Percentiles rank a stretch among this genome's conserved stretches.
Conservation (phyloP, 1,140 invertebrate genomes). For the Temnothorax curvispinosus region DNA sequence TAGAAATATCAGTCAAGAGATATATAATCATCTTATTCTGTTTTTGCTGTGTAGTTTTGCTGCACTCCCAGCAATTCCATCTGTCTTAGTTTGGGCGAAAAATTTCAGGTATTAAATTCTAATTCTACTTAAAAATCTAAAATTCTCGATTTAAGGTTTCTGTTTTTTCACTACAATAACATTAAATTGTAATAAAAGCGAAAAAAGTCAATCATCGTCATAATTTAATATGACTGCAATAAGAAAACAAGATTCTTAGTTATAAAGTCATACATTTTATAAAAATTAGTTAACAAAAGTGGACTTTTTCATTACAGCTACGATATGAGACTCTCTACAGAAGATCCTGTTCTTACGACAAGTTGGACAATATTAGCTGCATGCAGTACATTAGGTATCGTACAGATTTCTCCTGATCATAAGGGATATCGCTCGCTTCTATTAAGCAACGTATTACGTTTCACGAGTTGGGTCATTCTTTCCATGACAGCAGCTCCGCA, state of each 20-base stretch:
- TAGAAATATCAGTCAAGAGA: slow-evolving; percentile 72
- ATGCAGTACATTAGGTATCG: slow-evolving; percentile 80
- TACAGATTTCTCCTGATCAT: slow-evolving; percentile 76
- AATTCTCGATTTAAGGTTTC: not conserved
- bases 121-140: not conserved
- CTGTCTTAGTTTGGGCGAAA: slow-evolving; percentile 85
- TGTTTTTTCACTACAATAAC: not conserved
- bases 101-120: slow-evolving; percentile 76
- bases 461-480: slow-evolving; percentile 78
- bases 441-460: slow-evolving; percentile 76
- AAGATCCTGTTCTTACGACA: slow-evolving; percentile 80
- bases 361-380: slow-evolving; percentile 80
- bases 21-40: slow-evolving; percentile 82
- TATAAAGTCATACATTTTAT: not conserved
- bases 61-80: slow-evolving; percentile 82
- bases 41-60: slow-evolving; percentile 81
- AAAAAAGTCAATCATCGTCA: not conserved
- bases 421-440: slow-evolving; percentile 66
- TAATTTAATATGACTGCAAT: not conserved
- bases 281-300: slow-evolving; percentile 26
- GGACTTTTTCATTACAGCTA: slow-evolving; percentile 76
- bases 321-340: slow-evolving; percentile 78
- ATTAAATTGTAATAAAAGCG: not conserved
- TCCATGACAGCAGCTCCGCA: slow-evolving; percentile 72
- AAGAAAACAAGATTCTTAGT: not conserved